Evolutionary conservation across 2,797 vertebrate genomes (phyloP), one percentile per base, ranked within the genome.

Genomic region (Enteromius treurensis): DNA sequence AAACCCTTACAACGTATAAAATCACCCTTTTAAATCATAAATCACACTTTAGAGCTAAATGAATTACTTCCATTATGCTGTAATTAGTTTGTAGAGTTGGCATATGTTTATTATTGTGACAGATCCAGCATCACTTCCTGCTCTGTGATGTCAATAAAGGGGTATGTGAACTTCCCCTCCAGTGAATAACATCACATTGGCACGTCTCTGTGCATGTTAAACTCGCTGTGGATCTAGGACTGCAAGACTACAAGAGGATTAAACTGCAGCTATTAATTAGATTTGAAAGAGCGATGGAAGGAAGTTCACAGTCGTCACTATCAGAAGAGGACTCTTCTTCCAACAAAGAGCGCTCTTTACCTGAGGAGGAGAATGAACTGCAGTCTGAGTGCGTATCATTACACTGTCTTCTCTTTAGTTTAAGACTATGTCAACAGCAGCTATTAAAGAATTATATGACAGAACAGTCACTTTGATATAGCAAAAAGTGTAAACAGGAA

Each of bases 321-420:
- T 86, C 86, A 62, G 88, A 86, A 47, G 84, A 83, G 5, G 85
- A 89, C 17, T 77, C 65, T 68, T 77, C 65, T 68, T 83, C 85
- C 69, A 81, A 26, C 34, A 86, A 89, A 83, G 83, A 82, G 15
- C 45, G 8, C 26, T 79, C 70, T 79, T 62, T 73, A 37, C 51
- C 80, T 55, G 71, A 79, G 64, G 80, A 89, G 23, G 75, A 51
- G 69, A 79, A 80, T 21, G 75, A 83, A 62, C 74, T 84, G 34
- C 13, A 58, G 69, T 79, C 80, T 26, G 64, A 85, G 88, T 89
- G 85, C n/a, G 86, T 85, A 45, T 37, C 49, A 4, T 34, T 67
- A 65, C 60, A 23, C 4, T 29, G 14, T 8, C n/a, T 62, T 70
- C n/a, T 58, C 55, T 23, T 60, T 11, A 37, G n/a, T 76, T 42